phyloP scores from a whole-genome alignment of 2,888 invertebrate genomes.

The Sthenelais limicola region DNA sequence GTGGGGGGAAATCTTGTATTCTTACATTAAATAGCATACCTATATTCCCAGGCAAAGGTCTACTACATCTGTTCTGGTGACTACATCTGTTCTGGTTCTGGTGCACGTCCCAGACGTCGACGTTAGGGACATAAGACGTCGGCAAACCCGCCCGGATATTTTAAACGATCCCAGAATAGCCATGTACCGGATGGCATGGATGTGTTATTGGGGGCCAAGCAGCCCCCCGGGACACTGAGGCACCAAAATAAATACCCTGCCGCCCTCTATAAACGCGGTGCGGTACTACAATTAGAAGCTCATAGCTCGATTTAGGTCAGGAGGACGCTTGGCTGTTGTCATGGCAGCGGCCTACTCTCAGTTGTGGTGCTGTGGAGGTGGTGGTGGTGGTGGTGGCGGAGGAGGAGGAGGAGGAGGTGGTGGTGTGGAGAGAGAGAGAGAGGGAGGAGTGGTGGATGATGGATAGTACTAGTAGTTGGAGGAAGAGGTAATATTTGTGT shows the following conservation, averaged over 20 bases:
- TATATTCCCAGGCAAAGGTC: no score
- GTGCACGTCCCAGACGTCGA: no score
- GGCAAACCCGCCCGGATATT: no score
- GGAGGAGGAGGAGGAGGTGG: neutral
- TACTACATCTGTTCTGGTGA: no score
- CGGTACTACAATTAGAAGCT: slow-evolving; percentile 30
- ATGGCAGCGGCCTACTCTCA: slow-evolving; percentile 22
- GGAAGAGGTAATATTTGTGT: no score
- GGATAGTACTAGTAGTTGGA: no score
- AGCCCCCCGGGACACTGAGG: slow-evolving; percentile 20
- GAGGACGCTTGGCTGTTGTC: slow-evolving; percentile 21
- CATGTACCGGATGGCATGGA: no score
- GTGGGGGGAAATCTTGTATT: no score
- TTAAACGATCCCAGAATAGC: no score
- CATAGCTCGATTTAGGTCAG: slow-evolving; percentile 18
- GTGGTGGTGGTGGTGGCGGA: neutral
- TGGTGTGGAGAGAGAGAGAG: neutral
- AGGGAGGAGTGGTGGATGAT: neutral
- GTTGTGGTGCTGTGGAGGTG: neutral
- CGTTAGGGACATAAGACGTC: no score
- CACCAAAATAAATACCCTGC: slow-evolving; percentile 37
- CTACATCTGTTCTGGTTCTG: no score
- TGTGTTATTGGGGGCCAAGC: slow-evolving; percentile 11
- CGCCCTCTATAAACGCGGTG: slow-evolving; percentile 28
- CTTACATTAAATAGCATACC: no score